Base-by-base conservation (phyloP, 2,113 vertebrate genomes). In the Oncorhynchus masou region DNA sequence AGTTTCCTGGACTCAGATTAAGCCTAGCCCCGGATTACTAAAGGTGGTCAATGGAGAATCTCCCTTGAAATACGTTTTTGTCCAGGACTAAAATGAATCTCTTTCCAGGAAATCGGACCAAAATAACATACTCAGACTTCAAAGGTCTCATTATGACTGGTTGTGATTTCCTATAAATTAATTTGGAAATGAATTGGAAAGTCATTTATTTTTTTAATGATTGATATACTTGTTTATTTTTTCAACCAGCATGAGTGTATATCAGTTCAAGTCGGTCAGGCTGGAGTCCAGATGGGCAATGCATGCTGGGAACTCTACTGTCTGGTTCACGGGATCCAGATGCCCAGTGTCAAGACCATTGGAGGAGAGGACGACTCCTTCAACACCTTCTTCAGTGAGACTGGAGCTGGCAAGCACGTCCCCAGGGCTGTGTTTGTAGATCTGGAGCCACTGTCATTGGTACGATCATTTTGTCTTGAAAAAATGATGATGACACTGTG, bases 371-470 rank as follows among this genome's bases (percentile, higher is more conserved):
- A 79, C 25, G 77, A 74, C 67, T 79, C 73, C 39, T 92, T 92
- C 86, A 91, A 92, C 86, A 93, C 91, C 68, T 93, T 92, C 85
- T 93, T 93, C 88, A 90, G 92, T 22, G 91, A 93, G 84, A 92
- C 91, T 0, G 92, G 92, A 0, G 90, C 92, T 25, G 90, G 92
- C 80, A 92, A 92, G 54, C 88, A 90, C 1, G 92, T 93, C 73
- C 92, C 92, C 76, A 85, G 90, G 62, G 91, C 89, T 1, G 90
- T 92, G 74, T 93, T 93, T 77, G 91, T 92, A 74, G 91, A 92
- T 76, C 83, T 91, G 84, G 91, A 91, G 49, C 91, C 68, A 93
- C 90, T 0, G 89, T 92, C 62, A 91, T 93, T 70, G 92, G 90
- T 93, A 69, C 86, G 88, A 68, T 39, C 29, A 68, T 3, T 39